phyloP scores from a whole-genome alignment of 30 jellyfish, hydroid and myxozoan species.

The Cassiopea andromeda region DNA sequence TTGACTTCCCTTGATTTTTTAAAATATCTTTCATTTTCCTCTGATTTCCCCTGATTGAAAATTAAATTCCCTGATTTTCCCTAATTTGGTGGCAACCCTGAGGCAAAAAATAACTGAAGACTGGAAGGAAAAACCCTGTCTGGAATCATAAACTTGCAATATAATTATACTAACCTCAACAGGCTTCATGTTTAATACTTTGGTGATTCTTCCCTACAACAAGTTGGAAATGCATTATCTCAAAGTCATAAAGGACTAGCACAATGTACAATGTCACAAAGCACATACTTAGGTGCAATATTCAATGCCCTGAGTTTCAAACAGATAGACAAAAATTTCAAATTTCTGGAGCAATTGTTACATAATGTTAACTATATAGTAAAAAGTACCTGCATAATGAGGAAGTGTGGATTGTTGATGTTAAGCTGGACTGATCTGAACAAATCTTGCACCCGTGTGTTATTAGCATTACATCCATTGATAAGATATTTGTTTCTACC shows the following conservation, averaged over 20 bases:
- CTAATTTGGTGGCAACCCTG: too few relatives aligned
- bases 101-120: too few relatives aligned
- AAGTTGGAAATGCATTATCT: background rate
- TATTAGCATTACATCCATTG: conserved; percentile 96
- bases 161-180: conserved; percentile 74
- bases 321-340: too few relatives aligned
- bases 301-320: too few relatives aligned
- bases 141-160: background rate
- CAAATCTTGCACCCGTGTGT: conserved; percentile 88
- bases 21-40: too few relatives aligned
- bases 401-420: conserved; percentile 95
- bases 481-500: conserved; percentile 95
- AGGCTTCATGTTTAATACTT: conserved; percentile 95
- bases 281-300: too few relatives aligned
- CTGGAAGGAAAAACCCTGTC: too few relatives aligned
- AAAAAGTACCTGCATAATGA: conserved; percentile 89
- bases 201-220: conserved; percentile 91
- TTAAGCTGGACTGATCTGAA: conserved; percentile 95
- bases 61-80: too few relatives aligned
- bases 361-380: background rate
- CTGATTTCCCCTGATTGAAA: too few relatives aligned
- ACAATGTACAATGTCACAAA: too few relatives aligned
- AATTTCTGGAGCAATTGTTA: background rate
- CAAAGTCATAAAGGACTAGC: too few relatives aligned
- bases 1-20: too few relatives aligned